phyloP scores from a whole-genome alignment of 2,888 invertebrate species.

The Scelioninae gen. 1 region DNA sequence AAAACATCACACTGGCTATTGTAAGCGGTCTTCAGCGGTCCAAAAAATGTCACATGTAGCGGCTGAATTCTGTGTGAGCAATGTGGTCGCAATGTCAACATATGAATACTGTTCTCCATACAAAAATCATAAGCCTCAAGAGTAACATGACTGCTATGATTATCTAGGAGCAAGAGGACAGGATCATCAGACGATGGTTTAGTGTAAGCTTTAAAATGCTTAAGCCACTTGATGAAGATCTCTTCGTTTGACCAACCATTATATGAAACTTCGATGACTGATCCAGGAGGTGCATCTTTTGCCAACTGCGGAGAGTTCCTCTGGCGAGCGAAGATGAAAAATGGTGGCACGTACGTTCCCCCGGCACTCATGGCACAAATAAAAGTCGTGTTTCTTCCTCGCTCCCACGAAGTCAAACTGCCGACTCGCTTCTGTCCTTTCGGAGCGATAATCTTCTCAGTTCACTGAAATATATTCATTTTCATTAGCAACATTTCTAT shows the following conservation, averaged over 20 bases:
- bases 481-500: slow-evolving; percentile 8
- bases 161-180: slow-evolving; percentile 52
- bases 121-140: slow-evolving; percentile 32
- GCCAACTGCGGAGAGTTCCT: slow-evolving; percentile 80
- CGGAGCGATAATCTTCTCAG: slow-evolving; percentile 77
- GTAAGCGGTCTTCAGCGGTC: slow-evolving; percentile 49
- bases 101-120: slow-evolving; percentile 25
- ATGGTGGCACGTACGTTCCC: slow-evolving; percentile 79
- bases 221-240: slow-evolving; percentile 31
- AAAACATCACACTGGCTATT: slow-evolving; percentile 49
- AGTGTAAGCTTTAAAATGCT: slow-evolving; percentile 74
- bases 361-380: slow-evolving; percentile 82
- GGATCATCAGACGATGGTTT: slow-evolving; percentile 78
- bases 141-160: slow-evolving; percentile 49
- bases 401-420: slow-evolving; percentile 31
- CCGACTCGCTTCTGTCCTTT: slow-evolving; percentile 83
- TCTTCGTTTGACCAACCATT: slow-evolving; percentile 74
- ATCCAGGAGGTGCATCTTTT: slow-evolving; percentile 81
- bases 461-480: slow-evolving; percentile 10
- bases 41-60: slow-evolving; percentile 56
- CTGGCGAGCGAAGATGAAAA: slow-evolving; percentile 72
- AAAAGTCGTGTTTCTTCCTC: slow-evolving; percentile 78
- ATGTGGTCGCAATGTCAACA: slow-evolving; percentile 57
- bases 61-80: slow-evolving; percentile 61
- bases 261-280: slow-evolving; percentile 75